Evolutionary conservation across 2,888 invertebrate genomes (phyloP), one percentile per base, ranked within the genome.

Genomic region (Pterobdella sp.): DNA sequence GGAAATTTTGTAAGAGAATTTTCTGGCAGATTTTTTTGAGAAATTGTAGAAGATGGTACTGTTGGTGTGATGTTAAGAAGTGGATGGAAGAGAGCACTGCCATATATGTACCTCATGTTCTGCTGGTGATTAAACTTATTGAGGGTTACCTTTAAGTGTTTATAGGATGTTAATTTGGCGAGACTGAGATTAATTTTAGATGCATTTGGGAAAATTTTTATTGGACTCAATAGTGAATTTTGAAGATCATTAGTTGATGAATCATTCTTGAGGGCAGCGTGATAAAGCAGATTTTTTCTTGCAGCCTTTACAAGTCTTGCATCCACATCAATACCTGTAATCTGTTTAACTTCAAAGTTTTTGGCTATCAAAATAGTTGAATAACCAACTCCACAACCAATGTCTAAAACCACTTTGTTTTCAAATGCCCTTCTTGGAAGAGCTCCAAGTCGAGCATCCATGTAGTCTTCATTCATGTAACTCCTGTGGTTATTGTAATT

Each of bases 401-500:
- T 91, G 82, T 98, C 98, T 77, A 98, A 86, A 65, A 97, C 90
- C 84, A 93, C 92, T 84, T 92, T 94, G 1, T 90, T 90, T 76
- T 89, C 87, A 83, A 97, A 95, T 81, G 95, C 87, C 79, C 93
- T 90, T 64, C 88, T 86, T 79, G 91, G 89, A 80, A 97, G 90
- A 73, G 90, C 89, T 80, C 89, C 89, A 77, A 97, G 85, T 72
- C 98, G 88, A 65, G 90, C 88, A 84, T 97, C 97, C 56, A 79
- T 90, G 63, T 89, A 88, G 79, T 90, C 89, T 32, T 90, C 87
- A 84, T 94, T 92, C 49, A 96, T 88, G 82, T 95, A 94, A 32
- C 96, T 96, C 81, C 95, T 94, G 86, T 97, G 97, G 85, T 92
- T 90, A 83, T 93, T 92, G 85, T 95, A 97, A 85, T 98, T 98